Conservation (phyloP, 2,113 vertebrate species). For the Suncus etruscus region DNA sequence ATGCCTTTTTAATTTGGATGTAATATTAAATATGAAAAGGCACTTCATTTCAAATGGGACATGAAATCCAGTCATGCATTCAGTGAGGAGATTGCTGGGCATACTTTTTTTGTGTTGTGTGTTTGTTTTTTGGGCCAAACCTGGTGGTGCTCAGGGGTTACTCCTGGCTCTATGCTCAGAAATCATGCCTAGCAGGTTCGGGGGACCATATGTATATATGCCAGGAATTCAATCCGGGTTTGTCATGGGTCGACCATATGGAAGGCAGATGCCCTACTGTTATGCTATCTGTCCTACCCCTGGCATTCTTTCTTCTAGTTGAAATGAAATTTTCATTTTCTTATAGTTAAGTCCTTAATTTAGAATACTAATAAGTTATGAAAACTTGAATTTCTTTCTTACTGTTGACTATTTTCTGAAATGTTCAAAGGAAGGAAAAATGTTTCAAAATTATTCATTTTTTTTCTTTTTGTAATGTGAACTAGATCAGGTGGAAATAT, state of each 20-base stretch:
- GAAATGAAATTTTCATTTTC: neutral
- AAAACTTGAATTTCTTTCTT: constrained; percentile 32
- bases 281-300: no score
- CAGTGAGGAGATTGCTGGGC: neutral
- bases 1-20: neutral
- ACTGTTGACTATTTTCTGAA: constrained; percentile 17
- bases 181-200: no score
- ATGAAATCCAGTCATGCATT: neutral
- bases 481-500: neutral
- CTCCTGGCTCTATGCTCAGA: no score
- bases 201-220: no score
- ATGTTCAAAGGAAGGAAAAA: constrained; percentile 1
- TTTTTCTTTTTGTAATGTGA: constrained; percentile 14
- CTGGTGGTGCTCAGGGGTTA: no score
- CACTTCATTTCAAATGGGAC: neutral
- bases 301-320: neutral
- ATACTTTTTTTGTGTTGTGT: neutral
- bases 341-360: neutral
- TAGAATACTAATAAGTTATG: neutral
- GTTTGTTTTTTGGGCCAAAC: no score
- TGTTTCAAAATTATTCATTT: neutral
- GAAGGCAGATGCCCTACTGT: no score
- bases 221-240: no score
- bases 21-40: constrained; percentile 27
- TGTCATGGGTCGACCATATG: no score